Evolutionary conservation across 1,140 invertebrate genomes (phyloP), one percentile per base, ranked within the genome.

Genomic region (fruit fly (Drosophila melanogaster)): DNA sequence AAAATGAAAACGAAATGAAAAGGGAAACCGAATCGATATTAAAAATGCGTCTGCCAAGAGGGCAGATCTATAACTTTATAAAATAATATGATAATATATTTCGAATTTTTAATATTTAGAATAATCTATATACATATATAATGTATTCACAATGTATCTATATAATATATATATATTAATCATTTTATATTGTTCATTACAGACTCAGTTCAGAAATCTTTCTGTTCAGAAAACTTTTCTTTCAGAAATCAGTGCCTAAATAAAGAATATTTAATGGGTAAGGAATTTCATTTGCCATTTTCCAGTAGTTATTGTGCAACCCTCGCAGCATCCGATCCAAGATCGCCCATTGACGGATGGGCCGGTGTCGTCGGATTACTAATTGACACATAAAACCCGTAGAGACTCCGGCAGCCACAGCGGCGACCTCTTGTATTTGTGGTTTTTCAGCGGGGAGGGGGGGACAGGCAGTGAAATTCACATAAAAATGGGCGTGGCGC

Each of bases 341-440:
- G 24, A 17, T 64, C n/a, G 3, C 15, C 64, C 59, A 65, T 67
- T 72, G 69, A 72, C 67, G 67, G 69, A 74, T 73, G 70, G 35
- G 43, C 35, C 57, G 30, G 69, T 73, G 67, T 72, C 67, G 56
- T 72, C 67, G 43, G 40, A 41, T 66, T 47, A 61, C 69, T 74
- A 74, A 74, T 74, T 74, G 70, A 74, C 73, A 74, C 69, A 74
- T 74, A 73, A 74, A 50, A 54, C 74, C 49, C 35, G 49, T 47
- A 30, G 30, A 44, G 33, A 54, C 77, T 57, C 17, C 59, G 26
- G 22, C 56, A 74, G 57, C 76, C 76, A 79, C 26, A 61, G 38
- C 41, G 77, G 69, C 77, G 78, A 38, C 62, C 43, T n/a, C 50
- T 33, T 19, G n/a, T n/a, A n/a, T n/a, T n/a, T n/a, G 26, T 11